Percentiles rank a stretch among this genome's conserved stretches.
Evolutionary conservation across 2,113 vertebrate genomes (phyloP).

Genomic region (Poecilia latipinna): DNA sequence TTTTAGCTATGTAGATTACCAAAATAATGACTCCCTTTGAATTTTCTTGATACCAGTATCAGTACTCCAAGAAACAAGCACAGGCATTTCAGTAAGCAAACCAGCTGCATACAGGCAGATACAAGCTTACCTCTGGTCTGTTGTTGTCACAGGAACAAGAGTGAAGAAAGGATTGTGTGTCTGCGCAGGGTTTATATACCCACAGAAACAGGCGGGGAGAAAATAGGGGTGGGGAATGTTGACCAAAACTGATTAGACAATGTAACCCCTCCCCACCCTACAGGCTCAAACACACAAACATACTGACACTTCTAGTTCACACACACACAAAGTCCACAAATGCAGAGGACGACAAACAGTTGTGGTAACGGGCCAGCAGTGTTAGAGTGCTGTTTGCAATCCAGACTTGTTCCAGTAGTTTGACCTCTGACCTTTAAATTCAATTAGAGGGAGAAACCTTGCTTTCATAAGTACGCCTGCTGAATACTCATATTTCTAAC

Average conservation of each 20-base stretch:
- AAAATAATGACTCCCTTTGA: neutral
- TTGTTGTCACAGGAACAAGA: constrained; percentile 54
- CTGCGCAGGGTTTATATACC: constrained; percentile 86
- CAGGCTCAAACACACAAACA: constrained; percentile 31
- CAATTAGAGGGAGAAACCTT: constrained; percentile 8
- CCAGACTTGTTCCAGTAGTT: constrained; percentile 26
- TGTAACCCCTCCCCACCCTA: constrained; percentile 71
- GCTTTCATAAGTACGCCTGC: constrained; percentile 20
- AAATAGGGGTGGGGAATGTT: constrained; percentile 81
- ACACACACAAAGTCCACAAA: constrained; percentile 15
- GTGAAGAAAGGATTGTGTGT: constrained; percentile 87
- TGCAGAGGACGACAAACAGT: constrained; percentile 17
- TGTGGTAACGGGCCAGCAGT: constrained; percentile 8
- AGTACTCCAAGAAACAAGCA: neutral
- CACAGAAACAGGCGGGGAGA: constrained; percentile 66
- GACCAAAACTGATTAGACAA: constrained; percentile 78
- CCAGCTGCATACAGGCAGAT: constrained; percentile 18
- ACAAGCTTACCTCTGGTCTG: constrained; percentile 66
- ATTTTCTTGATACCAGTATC: neutral
- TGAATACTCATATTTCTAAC: constrained; percentile 58
- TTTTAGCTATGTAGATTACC: neutral
- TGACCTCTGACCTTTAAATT: constrained; percentile 63
- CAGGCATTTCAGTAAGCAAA: neutral
- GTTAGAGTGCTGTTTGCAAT: constrained; percentile 16
- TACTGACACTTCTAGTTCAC: constrained; percentile 31